Base-by-base conservation (phyloP, 2,888 invertebrate genomes). In the Heliconius charithonia region DNA sequence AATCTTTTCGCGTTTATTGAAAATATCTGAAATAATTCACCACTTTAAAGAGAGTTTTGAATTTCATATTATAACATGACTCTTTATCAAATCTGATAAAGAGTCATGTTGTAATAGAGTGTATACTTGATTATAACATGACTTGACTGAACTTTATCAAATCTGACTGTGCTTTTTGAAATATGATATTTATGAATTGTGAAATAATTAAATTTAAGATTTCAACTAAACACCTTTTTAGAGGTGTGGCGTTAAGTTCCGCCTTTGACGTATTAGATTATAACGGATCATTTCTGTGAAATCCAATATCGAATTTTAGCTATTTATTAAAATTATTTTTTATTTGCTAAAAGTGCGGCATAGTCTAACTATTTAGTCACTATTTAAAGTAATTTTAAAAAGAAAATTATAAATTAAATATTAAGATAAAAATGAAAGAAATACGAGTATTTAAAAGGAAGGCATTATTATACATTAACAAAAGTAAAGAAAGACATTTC, bases 1-100 rank as follows among this genome's bases (percentile, higher is more conserved):
- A 77, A 66, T 27, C 66, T 72, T 66, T 66, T 73, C 66, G 72
- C 77, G 37, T 73, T 66, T 73, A 77, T 73, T 77, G 77, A 29
- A 62, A 66, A 77, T 37, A 41, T 27, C 59, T 66, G 27, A 41
- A 72, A 73, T 27, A 66, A 73, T 56, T 66, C 56, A 32, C 7
- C 37, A 65, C 51, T 56, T 73, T 76, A 41, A 13, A 32, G 37
- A 70, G 22, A 27, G 72, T 25, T 63, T 59, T 63, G 63, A 74
- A 63, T 45, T 74, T n/a, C 59, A n/a, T n/a, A 10, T n/a, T 7
- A 56, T 56, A 56, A 56, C 10, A 12, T 59, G 56, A 56, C n/a
- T 59, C 9, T 22, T 22, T 22, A 56, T 56, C 56, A 19, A 22
- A 56, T 56, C 22, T 22, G 56, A 56, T n/a, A n/a, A n/a, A n/a